phyloP scores from a whole-genome alignment of 2,888 invertebrate genomes.

The Melanotus villosus region DNA sequence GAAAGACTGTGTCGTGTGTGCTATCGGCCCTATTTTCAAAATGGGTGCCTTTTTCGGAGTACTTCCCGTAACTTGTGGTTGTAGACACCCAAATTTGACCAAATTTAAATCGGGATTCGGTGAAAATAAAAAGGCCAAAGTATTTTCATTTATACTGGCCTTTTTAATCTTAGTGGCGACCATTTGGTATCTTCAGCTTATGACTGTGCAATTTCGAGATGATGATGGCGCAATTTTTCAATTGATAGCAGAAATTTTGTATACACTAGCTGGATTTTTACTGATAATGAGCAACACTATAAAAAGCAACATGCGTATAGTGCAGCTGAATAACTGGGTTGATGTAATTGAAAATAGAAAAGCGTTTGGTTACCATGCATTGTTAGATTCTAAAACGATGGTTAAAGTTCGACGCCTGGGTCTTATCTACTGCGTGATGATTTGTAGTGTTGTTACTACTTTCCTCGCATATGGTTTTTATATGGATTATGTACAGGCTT shows the following conservation, averaged over 20 bases:
- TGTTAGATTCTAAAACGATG: not conserved
- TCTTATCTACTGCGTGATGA: not conserved
- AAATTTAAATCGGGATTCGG: not conserved
- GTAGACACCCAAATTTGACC: not conserved
- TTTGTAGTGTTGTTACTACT: no score
- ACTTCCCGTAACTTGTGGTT: slow-evolving; percentile 5
- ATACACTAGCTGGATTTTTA: not conserved
- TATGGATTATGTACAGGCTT: no score
- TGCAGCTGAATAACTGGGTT: not conserved
- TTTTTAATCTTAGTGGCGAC: not conserved
- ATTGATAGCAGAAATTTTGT: slow-evolving; percentile 22
- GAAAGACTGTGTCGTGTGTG: slow-evolving; percentile 7
- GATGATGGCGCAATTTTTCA: slow-evolving; percentile 11
- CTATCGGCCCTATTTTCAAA: slow-evolving; percentile 6
- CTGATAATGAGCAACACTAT: not conserved
- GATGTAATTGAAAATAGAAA: slow-evolving; percentile 18
- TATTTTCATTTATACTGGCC: slow-evolving; percentile 3
- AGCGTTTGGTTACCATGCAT: slow-evolving; percentile 7
- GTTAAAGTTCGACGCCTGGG: not conserved
- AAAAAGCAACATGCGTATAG: slow-evolving; percentile 2
- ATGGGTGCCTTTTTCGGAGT: slow-evolving; percentile 16
- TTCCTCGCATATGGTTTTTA: no score
- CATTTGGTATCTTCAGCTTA: slow-evolving; percentile 14
- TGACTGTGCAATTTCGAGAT: not conserved
- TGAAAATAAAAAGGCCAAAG: not conserved